These are phyloP conservation scores for Leucophenga varia DNA, from an alignment of 1,140 invertebrate species.

Conservation along the genomic window DNA sequence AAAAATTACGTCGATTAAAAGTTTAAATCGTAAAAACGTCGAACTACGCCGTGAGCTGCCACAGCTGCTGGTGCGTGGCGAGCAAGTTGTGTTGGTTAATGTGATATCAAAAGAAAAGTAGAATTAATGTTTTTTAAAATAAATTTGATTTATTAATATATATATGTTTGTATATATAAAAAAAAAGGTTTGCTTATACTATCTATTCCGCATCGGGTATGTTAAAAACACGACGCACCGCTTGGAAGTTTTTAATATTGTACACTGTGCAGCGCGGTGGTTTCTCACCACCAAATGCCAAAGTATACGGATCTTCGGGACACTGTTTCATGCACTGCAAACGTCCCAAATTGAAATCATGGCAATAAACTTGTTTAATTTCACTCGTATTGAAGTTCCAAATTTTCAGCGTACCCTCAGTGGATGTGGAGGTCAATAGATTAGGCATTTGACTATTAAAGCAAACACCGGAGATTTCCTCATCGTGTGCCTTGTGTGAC, in stretches of 20 bases:
- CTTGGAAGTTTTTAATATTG: constrained; percentile 68
- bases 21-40: constrained; percentile 64
- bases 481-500: constrained; percentile 75
- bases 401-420: constrained; percentile 47
- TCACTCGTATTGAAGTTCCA: constrained; percentile 47
- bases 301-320: constrained; percentile 78
- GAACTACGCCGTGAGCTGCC: constrained; percentile 73
- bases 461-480: constrained; percentile 74
- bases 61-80: constrained; percentile 80
- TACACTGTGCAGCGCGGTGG: constrained; percentile 76
- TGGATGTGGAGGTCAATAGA: constrained; percentile 44
- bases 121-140: constrained; percentile 9
- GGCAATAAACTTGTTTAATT: constrained; percentile 61
- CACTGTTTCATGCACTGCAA: constrained; percentile 73
- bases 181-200: too few species aligned
- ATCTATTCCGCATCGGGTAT: constrained; percentile 33
- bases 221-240: constrained; percentile 58
- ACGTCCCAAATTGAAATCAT: constrained; percentile 67
- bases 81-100: constrained; percentile 68
- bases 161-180: too few species aligned
- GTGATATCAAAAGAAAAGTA: constrained; percentile 19
- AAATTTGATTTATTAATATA: too few species aligned
- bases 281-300: constrained; percentile 82
- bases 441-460: constrained; percentile 44
- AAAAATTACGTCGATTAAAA: constrained; percentile 59